Conservation (phyloP, 2,113 vertebrate species). For the Oenanthe melanoleuca region DNA sequence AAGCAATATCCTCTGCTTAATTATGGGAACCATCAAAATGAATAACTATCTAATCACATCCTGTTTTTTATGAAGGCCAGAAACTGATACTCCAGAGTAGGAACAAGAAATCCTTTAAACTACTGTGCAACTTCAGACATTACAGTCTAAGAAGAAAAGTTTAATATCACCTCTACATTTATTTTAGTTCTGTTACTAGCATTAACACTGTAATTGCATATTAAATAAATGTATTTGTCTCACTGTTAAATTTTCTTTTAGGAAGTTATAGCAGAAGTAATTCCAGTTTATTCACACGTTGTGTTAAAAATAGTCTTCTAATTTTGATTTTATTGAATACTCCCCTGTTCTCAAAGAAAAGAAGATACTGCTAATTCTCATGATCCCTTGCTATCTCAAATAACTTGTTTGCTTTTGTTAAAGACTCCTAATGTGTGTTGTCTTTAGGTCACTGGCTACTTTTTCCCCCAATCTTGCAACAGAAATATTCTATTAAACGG, state of each 20-base stretch:
- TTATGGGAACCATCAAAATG: neutral
- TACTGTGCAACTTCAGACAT: neutral
- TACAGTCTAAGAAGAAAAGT: neutral
- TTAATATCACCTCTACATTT: neutral
- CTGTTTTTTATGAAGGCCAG: neutral
- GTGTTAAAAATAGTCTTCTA: neutral
- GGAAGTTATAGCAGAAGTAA: neutral
- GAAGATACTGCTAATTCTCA: neutral
- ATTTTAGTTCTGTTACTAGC: neutral
- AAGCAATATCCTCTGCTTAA: neutral
- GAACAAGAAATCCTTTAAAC: neutral
- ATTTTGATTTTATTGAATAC: neutral
- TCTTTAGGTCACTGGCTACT: neutral
- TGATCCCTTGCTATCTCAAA: neutral
- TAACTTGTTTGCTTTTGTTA: neutral
- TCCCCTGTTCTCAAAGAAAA: neutral
- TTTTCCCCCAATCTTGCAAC: neutral
- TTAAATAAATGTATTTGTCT: neutral
- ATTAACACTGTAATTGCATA: neutral
- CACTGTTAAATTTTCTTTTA: neutral
- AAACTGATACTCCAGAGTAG: neutral
- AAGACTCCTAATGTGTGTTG: neutral
- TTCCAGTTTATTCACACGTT: neutral
- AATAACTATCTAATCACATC: neutral
- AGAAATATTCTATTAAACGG: neutral